phyloP scores from a whole-genome alignment of 2,797 vertebrate species.

The Scolopax rusticola region DNA sequence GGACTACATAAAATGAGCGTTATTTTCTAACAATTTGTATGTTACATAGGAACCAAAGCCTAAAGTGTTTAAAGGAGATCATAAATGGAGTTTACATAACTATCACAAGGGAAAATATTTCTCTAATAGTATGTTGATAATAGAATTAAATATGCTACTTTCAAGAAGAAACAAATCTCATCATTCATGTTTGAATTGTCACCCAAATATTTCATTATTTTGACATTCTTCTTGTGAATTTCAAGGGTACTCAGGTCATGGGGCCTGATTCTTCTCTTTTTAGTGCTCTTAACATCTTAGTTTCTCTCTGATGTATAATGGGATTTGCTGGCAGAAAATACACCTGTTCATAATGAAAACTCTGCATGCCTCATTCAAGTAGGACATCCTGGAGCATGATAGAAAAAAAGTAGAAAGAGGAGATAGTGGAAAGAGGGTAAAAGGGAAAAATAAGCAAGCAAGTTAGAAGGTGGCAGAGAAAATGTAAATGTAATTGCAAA shows the following conservation, averaged over 20 bases:
- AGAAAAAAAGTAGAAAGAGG: background rate
- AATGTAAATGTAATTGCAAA: slow-evolving; percentile 36
- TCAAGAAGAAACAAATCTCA: slow-evolving; percentile 47
- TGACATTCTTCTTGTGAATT: slow-evolving; percentile 37
- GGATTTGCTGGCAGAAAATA: background rate
- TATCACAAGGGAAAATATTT: background rate
- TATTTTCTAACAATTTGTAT: background rate
- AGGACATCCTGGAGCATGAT: background rate
- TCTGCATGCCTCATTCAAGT: slow-evolving; percentile 5
- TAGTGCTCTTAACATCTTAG: background rate
- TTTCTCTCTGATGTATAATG: background rate
- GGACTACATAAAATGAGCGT: background rate
- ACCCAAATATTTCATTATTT: slow-evolving; percentile 57
- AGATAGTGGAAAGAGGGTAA: background rate
- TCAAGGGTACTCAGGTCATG: slow-evolving; percentile 28
- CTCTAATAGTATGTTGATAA: background rate
- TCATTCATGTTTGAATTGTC: slow-evolving; percentile 53
- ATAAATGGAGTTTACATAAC: background rate
- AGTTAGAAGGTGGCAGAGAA: background rate
- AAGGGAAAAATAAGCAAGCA: background rate
- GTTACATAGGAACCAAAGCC: slow-evolving; percentile 1
- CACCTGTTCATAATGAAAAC: background rate
- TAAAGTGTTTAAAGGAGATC: background rate
- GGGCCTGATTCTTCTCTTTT: background rate
- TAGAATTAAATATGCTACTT: background rate